Evolutionary conservation across 2,888 invertebrate genomes (phyloP).

Genomic region (Drosophila kanekoi): DNA sequence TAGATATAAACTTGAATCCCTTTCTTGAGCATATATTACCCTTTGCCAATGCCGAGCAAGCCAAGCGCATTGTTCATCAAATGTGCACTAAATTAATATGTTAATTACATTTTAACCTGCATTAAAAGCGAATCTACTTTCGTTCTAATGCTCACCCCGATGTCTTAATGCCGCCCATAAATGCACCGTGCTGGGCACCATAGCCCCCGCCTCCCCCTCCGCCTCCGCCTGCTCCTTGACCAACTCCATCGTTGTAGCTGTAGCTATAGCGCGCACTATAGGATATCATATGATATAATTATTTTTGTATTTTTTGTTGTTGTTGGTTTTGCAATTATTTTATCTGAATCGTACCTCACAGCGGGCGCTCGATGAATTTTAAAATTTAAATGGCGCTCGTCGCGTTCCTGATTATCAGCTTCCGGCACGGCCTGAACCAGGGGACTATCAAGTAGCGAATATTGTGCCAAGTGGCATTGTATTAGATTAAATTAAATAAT

Average conservation of each 20-base stretch:
- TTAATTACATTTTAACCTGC: not conserved
- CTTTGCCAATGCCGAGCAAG: slow-evolving; percentile 59
- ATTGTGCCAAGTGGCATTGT: slow-evolving; percentile 22
- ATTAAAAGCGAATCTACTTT: not conserved
- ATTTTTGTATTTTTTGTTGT: slow-evolving; percentile 29
- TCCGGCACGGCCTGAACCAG: slow-evolving; percentile 56
- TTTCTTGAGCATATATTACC: slow-evolving; percentile 41
- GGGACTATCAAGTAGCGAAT: slow-evolving; percentile 64
- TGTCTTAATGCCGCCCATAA: slow-evolving; percentile 55
- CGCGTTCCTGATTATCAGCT: slow-evolving; percentile 70
- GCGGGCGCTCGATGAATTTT: slow-evolving; percentile 38
- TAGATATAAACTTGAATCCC: not conserved
- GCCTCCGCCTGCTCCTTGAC: slow-evolving; percentile 17
- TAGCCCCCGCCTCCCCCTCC: slow-evolving; percentile 9
- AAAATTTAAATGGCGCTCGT: slow-evolving; percentile 67
- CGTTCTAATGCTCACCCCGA: slow-evolving; percentile 47
- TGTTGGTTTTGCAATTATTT: slow-evolving; percentile 8
- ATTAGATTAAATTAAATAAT: slow-evolving; percentile 20
- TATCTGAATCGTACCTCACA: slow-evolving; percentile 51
- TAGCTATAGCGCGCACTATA: slow-evolving; percentile 52
- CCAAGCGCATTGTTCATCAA: slow-evolving; percentile 49
- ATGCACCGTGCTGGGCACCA: slow-evolving; percentile 13
- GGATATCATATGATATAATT: slow-evolving; percentile 3
- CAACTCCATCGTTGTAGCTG: slow-evolving; percentile 8
- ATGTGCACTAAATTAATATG: slow-evolving; percentile 11